Evolutionary conservation across 2,888 invertebrate genomes (phyloP).

Genomic region (Dynastes hyllus): DNA sequence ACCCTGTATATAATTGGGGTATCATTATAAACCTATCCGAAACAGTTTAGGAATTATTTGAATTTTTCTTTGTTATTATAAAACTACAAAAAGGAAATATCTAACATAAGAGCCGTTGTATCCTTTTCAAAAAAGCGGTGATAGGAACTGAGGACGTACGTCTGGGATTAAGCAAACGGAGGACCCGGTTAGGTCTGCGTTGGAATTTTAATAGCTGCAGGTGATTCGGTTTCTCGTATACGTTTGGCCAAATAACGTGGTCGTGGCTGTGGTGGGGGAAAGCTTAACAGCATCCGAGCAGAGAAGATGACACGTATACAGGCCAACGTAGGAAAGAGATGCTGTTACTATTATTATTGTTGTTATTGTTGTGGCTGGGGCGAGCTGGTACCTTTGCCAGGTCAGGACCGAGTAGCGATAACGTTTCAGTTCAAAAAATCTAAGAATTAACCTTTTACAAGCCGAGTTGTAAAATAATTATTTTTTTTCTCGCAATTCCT

Average conservation of each 20-base stretch:
- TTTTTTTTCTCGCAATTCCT: too few species aligned
- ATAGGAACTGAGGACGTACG: neutral
- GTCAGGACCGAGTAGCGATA: neutral
- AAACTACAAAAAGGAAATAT: too few species aligned
- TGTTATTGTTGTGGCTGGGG: slow-evolving; percentile 2
- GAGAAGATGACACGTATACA: neutral
- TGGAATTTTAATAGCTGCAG: slow-evolving; percentile 47
- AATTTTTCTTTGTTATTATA: too few species aligned
- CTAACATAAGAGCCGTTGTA: too few species aligned
- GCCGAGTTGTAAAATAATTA: too few species aligned
- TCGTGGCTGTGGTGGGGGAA: neutral
- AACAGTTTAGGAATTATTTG: too few species aligned
- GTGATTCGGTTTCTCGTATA: slow-evolving; percentile 34
- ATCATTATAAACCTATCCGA: too few species aligned
- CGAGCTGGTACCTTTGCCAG: neutral
- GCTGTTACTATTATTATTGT: slow-evolving; percentile 12
- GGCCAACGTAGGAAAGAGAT: neutral
- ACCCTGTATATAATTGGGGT: too few species aligned
- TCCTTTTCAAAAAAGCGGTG: neutral
- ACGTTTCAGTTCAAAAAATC: too few species aligned
- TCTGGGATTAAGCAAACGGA: slow-evolving; percentile 6
- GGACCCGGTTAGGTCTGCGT: slow-evolving; percentile 26
- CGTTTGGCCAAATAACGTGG: slow-evolving; percentile 16
- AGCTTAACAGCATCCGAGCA: neutral
- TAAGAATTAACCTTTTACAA: too few species aligned